A percentile compares a stretch with the other conserved stretches of the same genome.
Evolutionary conservation across 2,888 invertebrate species (phyloP).

Genomic region (Nysson spinosus): DNA sequence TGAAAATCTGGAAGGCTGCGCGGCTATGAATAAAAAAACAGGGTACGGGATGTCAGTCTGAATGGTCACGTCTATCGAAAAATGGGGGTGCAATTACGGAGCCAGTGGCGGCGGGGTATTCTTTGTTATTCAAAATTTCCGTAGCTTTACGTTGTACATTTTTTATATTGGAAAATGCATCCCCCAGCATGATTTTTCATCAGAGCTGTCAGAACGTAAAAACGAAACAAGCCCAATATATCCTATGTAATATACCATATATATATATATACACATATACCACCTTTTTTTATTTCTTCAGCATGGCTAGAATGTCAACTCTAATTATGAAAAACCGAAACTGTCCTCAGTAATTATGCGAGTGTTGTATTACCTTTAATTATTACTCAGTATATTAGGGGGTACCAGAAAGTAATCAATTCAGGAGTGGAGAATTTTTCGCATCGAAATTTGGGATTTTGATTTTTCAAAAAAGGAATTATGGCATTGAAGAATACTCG

Average conservation of each 20-base stretch:
- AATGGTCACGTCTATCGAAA: constrained; percentile 46
- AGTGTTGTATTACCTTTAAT: no score
- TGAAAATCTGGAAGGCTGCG: not conserved
- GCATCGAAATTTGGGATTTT: no score
- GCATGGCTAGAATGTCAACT: no score
- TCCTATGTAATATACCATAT: constrained; percentile 2
- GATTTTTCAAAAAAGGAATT: no score
- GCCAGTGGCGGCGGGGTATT: constrained; percentile 26
- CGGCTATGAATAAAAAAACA: not conserved
- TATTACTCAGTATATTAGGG: no score
- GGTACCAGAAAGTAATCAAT: no score
- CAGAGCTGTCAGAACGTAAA: constrained; percentile 14
- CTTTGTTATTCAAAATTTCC: constrained; percentile 50
- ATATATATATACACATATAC: not conserved
- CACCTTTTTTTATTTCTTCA: constrained; percentile 3
- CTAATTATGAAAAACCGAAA: no score
- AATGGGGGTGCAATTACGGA: constrained; percentile 54
- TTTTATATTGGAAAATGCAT: constrained; percentile 22
- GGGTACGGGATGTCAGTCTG: constrained; percentile 24
- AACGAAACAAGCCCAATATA: constrained; percentile 1
- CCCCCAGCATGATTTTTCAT: constrained; percentile 30
- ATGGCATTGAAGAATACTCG: no score
- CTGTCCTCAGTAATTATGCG: no score
- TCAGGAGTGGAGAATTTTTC: no score
- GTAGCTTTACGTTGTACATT: constrained; percentile 28